Evolutionary conservation across 2,113 vertebrate species (phyloP).

Genomic region (Polypterus senegalus): DNA sequence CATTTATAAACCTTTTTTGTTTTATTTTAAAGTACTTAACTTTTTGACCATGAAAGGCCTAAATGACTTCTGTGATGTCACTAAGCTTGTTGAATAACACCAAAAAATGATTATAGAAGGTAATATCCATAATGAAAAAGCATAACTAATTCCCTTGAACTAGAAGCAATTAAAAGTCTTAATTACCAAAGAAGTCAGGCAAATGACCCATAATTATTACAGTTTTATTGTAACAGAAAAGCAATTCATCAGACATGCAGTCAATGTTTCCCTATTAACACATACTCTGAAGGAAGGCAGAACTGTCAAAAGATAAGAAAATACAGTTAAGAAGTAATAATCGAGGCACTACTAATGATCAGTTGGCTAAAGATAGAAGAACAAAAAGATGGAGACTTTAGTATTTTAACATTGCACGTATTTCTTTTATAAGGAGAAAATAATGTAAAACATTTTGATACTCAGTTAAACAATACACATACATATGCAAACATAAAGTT

Average conservation of each 20-base stretch:
- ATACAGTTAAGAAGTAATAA: conserved; percentile 4
- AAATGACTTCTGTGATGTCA: conserved; percentile 49
- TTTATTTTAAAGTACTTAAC: conserved; percentile 21
- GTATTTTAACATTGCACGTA: background rate
- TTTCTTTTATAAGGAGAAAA: too few species aligned
- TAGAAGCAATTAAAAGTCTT: conserved; percentile 49
- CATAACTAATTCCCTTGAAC: conserved; percentile 46
- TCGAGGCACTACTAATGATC: conserved; percentile 17
- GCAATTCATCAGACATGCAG: conserved; percentile 18
- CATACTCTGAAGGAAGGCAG: conserved; percentile 18
- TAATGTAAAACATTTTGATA: too few species aligned
- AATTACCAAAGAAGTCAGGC: conserved; percentile 38
- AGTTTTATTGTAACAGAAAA: conserved; percentile 27
- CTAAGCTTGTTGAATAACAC: conserved; percentile 30
- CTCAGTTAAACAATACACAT: too few species aligned
- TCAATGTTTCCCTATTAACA: conserved; percentile 22
- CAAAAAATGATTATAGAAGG: conserved; percentile 28
- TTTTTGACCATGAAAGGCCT: conserved; percentile 32
- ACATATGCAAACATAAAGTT: too few species aligned
- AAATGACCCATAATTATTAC: conserved; percentile 46
- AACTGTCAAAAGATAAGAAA: conserved; percentile 17
- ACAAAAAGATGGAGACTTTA: background rate
- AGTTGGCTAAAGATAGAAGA: conserved; percentile 6
- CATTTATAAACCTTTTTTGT: conserved; percentile 27
- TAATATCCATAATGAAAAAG: conserved; percentile 32